Evolutionary conservation across 2,113 vertebrate genomes (phyloP), one percentile per base, ranked within the genome.

Genomic region (Jacana jacana): DNA sequence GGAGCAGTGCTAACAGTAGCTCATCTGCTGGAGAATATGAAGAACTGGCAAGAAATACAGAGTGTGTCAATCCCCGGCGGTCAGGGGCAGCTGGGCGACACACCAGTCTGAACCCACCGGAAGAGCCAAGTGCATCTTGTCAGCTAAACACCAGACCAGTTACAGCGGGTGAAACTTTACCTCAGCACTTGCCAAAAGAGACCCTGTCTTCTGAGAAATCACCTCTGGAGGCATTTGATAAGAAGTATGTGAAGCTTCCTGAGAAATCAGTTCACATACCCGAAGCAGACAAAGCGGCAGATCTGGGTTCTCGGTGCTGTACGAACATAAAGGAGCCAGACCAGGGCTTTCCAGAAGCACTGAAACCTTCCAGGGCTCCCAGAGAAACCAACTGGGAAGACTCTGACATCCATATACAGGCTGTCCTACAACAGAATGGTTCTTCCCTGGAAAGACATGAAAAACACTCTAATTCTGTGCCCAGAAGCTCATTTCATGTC

Each of bases 51-150:
- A 95, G 54, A 79, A 92, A 86, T 37, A 24, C 87, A 23, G 88
- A 68, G 69, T 33, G 27, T 63, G 25, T 94, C 82, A 42, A 64
- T 71, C 91, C 96, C 31, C 97, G 83, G 31, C 52, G 49, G 37
- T 92, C 95, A 15, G 3, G 88, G 17, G 98, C 98, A 82, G 86
- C 63, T 20, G 54, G 98, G 27, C 88, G 9, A 72, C 85, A 63
- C 14, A 91, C 95, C 66, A 86, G 73, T 10, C 58, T 64, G 17
- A 90, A 30, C 91, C 65, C 65, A 35, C 71, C 88, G 13, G 86
- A 97, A 28, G 93, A 97, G 25, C 61, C 82, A 48, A 63, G 86
- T 9, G 97, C 97, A 8, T 95, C 97, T 93, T 93, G 93, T 66
- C 95, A 92, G 7, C 94, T 98, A 17, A 49, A 71, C 61, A 70